These are phyloP conservation scores for Hormaphis cornu DNA, from an alignment of 1,140 invertebrate species.

Conservation along the genomic window DNA sequence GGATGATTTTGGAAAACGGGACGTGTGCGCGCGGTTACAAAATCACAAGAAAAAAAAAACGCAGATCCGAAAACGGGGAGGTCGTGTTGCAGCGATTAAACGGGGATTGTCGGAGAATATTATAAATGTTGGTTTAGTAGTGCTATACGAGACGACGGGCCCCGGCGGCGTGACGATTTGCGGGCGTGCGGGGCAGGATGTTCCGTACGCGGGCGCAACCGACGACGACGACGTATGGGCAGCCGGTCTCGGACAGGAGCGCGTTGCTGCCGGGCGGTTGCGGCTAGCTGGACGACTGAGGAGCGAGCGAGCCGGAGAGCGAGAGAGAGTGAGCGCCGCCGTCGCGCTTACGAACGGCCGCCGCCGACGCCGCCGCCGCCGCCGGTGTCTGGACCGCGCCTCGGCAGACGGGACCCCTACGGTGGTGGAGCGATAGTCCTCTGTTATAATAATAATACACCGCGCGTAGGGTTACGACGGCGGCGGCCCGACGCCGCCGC, in stretches of 20 bases:
- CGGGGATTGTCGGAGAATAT: too few relatives aligned
- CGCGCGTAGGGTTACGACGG: conserved; percentile 24
- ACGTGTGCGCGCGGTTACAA: too few relatives aligned
- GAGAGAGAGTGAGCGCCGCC: neutral
- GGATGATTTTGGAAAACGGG: neutral
- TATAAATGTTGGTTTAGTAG: too few relatives aligned
- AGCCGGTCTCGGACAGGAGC: too few relatives aligned
- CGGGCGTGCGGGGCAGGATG: neutral
- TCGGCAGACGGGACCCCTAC: conserved; percentile 24
- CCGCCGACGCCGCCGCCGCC: neutral
- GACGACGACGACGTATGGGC: too few relatives aligned
- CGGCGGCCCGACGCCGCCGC: too few relatives aligned
- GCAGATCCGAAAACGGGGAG: neutral
- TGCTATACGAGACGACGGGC: neutral
- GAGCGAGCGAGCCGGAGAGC: neutral
- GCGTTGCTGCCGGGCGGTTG: too few relatives aligned
- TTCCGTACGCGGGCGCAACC: neutral
- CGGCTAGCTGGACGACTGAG: conserved; percentile 5
- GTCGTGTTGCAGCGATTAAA: too few relatives aligned
- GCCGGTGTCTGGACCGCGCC: conserved; percentile 24
- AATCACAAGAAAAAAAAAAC: neutral
- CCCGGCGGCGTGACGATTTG: neutral
- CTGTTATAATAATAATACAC: too few relatives aligned
- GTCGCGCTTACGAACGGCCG: neutral
- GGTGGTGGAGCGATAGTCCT: too few relatives aligned